Percentiles rank a stretch among this genome's conserved stretches.
Conservation (phyloP, 2,113 vertebrate species). For the Cheirogaleus medius region DNA sequence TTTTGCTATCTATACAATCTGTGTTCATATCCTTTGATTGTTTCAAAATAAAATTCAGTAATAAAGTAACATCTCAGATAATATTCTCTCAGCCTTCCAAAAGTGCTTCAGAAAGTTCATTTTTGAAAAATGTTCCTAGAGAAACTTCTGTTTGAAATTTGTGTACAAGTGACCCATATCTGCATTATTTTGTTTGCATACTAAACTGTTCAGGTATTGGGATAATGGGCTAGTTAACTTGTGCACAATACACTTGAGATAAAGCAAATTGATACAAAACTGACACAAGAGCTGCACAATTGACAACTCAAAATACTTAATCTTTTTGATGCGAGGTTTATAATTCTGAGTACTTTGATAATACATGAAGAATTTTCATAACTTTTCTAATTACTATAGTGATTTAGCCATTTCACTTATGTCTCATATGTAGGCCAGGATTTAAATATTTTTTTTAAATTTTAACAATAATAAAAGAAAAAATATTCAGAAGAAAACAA, state of each 20-base stretch:
- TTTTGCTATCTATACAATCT: not conserved
- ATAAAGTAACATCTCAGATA: not conserved
- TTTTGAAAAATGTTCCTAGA: not conserved
- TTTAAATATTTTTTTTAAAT: not conserved
- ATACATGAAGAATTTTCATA: not conserved
- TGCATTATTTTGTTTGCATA: not conserved
- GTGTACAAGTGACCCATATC: not conserved
- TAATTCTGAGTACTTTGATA: not conserved
- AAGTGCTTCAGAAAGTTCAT: not conserved
- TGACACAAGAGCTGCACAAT: not conserved
- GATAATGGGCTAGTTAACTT: not conserved
- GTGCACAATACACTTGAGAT: not conserved
- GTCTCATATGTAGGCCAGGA: not conserved
- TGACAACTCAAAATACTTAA: not conserved
- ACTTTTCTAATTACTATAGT: not conserved
- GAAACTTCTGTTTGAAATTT: not conserved
- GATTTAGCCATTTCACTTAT: not conserved
- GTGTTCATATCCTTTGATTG: not conserved
- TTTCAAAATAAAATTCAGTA: not conserved
- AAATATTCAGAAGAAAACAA: not conserved
- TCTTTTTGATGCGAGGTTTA: not conserved
- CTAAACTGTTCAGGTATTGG: not conserved
- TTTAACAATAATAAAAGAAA: not conserved
- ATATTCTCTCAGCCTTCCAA: not conserved
- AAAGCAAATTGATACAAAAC: not conserved